A percentile compares a stretch with the other conserved stretches of the same genome.
These are phyloP conservation scores for Corythornis cristatus DNA, from an alignment of 2,113 vertebrate genomes.

Conservation along the genomic window DNA sequence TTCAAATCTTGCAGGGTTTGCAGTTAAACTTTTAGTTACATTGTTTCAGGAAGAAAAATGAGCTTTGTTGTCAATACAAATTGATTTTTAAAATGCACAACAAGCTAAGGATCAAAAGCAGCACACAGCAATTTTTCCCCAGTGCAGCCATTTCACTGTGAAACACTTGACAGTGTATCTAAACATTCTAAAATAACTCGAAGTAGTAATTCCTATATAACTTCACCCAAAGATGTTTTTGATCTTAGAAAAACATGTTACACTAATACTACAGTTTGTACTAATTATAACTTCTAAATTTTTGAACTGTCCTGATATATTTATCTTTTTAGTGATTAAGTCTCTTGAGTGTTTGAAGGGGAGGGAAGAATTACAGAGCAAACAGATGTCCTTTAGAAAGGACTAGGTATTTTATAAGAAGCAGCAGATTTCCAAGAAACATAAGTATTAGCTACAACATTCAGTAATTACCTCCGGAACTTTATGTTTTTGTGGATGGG, in stretches of 20 bases:
- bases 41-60: neutral
- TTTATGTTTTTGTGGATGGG: neutral
- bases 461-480: neutral
- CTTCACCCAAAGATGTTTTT: neutral
- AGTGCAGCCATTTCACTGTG: neutral
- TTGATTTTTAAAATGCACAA: neutral
- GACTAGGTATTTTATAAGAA: neutral
- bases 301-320: neutral
- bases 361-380: neutral
- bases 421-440: neutral
- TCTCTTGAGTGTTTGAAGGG: neutral
- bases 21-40: neutral
- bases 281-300: neutral
- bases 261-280: neutral
- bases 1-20: neutral
- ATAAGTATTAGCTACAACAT: neutral
- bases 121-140: neutral
- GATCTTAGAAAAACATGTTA: neutral
- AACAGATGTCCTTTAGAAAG: neutral
- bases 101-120: constrained; percentile 13
- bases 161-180: neutral
- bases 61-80: neutral
- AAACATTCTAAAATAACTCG: neutral
- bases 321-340: neutral
- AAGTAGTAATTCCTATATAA: neutral